A percentile compares a stretch with the other conserved stretches of the same genome.
Evolutionary conservation across 1,140 invertebrate genomes (phyloP).

Genomic region (Sinella curviseta): DNA sequence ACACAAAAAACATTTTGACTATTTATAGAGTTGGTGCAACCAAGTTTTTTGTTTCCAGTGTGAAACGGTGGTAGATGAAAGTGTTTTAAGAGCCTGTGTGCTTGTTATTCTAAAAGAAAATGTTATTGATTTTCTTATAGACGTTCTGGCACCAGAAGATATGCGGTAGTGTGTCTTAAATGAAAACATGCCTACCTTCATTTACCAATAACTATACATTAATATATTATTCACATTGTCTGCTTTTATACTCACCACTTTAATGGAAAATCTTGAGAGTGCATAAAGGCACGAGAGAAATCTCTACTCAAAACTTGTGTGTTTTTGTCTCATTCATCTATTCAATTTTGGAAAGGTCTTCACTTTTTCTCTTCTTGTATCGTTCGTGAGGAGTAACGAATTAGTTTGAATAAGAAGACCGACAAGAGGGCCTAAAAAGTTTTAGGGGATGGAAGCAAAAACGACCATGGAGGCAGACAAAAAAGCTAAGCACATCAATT

Average conservation of each 20-base stretch:
- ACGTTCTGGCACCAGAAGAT: constrained; percentile 24
- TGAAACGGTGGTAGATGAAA: too few relatives aligned
- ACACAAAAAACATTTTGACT: neutral
- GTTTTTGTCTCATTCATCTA: neutral
- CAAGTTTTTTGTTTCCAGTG: too few relatives aligned
- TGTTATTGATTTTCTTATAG: constrained; percentile 17
- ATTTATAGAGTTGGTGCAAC: too few relatives aligned
- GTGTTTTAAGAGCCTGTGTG: neutral
- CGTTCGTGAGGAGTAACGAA: neutral
- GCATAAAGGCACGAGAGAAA: neutral
- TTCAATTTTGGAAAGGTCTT: neutral
- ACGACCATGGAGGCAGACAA: neutral
- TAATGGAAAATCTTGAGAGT: neutral
- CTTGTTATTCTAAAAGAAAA: neutral
- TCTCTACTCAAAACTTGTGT: neutral
- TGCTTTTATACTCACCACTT: too few relatives aligned
- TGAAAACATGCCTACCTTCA: neutral
- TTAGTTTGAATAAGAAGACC: too few relatives aligned
- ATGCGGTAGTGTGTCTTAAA: neutral
- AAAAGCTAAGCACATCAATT: neutral
- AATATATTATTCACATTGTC: too few relatives aligned
- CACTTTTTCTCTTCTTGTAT: neutral
- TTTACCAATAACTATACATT: neutral
- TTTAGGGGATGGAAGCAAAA: neutral
- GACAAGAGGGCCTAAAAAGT: neutral